Evolutionary conservation across 1,140 invertebrate genomes (phyloP), one percentile per base, ranked within the genome.

Genomic region (Pteromalus puparum): DNA sequence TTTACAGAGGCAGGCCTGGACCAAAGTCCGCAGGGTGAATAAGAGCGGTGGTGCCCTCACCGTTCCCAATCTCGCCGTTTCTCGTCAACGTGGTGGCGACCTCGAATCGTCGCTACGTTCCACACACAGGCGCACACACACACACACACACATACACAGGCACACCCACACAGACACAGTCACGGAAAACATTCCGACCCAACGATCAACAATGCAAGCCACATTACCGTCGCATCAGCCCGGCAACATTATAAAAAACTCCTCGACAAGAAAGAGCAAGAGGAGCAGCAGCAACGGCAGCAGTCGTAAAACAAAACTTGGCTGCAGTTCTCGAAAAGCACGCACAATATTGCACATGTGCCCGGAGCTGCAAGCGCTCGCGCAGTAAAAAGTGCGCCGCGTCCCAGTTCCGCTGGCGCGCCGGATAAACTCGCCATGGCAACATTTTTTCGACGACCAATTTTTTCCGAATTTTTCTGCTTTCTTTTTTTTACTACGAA

Each of bases 11-110:
- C 92, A 91, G 93, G 89, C 91, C 93, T 93, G 92, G 93, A 92
- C 91, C 93, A 92, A 91, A 93, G 93, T 92, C 93, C 92, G 93
- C 93, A 94, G 93, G 93, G 93, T 93, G 91, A 92, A 91, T 88
- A 87, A 88, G 91, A 91, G 90, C 91, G 92, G 93, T 93, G 91
- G 92, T 93, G 92, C 93, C 92, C 92, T 91, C 90, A 92, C 91
- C 91, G 91, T 89, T 89, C 87, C 84, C 38, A 85, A 85, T 85
- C 87, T 81, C 79, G 87, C 87, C 74, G 46, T 78, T 77, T 85
- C 61, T 85, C 84, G 80, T 85, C 80, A 82, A 78, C 86, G 82
- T 75, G 85, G 18, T 61, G 87, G 86, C 87, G 88, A 89, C 87
- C 87, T 75, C 86, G 81, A 88, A 67, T 87, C 88, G 89, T 91